Evolutionary conservation across 2,888 invertebrate species (phyloP), one percentile per base, ranked within the genome.

Genomic region (Andrena fulva): DNA sequence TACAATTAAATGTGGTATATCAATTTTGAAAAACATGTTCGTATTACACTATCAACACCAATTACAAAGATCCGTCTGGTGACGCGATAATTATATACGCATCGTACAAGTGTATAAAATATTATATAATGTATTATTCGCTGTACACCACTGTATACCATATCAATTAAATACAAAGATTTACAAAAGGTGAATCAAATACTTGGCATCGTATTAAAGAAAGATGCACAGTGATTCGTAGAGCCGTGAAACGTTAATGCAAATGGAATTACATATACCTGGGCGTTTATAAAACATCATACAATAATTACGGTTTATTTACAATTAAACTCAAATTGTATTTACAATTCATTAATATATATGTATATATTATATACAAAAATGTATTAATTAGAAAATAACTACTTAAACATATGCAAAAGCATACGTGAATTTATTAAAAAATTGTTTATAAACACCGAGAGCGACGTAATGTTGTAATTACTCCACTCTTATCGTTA

Each of bases 321-420:
- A 79, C 24, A 59, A 72, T 85, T 35, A 27, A 63, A 82, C 54
- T 68, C 31, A 77, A 42, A 79, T 48, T 54, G 68, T 70, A 83
- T 77, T 69, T 33, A 66, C 66, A 74, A 68, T 35, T 69, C 12
- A 42, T 52, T 67, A 4, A 69, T 72, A 62, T 72, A 54, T 62
- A 27, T 27, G 24, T 59, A 31, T 3, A 16, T 16, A 50, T 4
- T 79, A 79, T 79, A 16, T 72, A 71, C 67, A 80, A 71, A 72
- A 78, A 71, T 50, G 42, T 33, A 35, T 62, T 67, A 8, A 67
- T 33, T 52, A 29, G 8, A 78, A 80, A 79, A 62, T 35, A 67
- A 66, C 4, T 69, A 52, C 7, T 59, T 50, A 69, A 79, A 50
- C 5, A 12, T 67, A 77, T 77, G 20, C 48, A 35, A 59, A 73